Evolutionary conservation across 2,888 invertebrate species (phyloP).

Genomic region (Seira ritae): DNA sequence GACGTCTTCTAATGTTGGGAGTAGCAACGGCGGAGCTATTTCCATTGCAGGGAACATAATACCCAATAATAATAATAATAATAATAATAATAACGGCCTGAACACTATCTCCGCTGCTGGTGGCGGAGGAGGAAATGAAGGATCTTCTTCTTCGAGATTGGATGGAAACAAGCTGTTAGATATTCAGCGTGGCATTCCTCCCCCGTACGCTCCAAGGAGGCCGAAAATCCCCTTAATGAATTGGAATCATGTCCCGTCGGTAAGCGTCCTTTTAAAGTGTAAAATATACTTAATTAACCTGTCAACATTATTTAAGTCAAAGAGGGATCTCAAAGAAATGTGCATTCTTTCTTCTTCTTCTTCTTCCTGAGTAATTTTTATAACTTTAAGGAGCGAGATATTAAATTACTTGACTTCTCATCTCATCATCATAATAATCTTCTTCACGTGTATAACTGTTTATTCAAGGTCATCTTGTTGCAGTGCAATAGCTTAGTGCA

Average conservation of each 20-base stretch:
- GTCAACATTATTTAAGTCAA: too few species aligned
- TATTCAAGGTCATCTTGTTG: slow-evolving; percentile 53
- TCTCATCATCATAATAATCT: not conserved
- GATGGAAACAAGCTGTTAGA: slow-evolving; percentile 44
- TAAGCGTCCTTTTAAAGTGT: slow-evolving; percentile 48
- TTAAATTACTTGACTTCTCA: not conserved
- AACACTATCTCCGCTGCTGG: slow-evolving; percentile 39
- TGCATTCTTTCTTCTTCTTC: not conserved
- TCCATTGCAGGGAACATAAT: slow-evolving; percentile 1
- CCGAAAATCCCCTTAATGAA: slow-evolving; percentile 67
- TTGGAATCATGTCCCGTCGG: slow-evolving; percentile 71
- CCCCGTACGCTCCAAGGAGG: slow-evolving; percentile 51
- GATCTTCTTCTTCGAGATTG: slow-evolving; percentile 24
- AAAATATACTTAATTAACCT: too few species aligned
- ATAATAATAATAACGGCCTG: slow-evolving; percentile 49
- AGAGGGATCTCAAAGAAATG: too few species aligned
- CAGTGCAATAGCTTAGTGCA: slow-evolving; percentile 30
- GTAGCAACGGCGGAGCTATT: not conserved
- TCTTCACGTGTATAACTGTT: slow-evolving; percentile 49
- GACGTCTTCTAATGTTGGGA: not conserved
- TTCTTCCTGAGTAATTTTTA: not conserved
- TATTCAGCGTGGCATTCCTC: slow-evolving; percentile 49
- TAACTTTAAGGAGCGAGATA: not conserved
- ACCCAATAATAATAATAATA: slow-evolving; percentile 34
- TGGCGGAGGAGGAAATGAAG: slow-evolving; percentile 40